phyloP scores from a whole-genome alignment of 2,888 invertebrate species.

The Aphidius colemani region DNA sequence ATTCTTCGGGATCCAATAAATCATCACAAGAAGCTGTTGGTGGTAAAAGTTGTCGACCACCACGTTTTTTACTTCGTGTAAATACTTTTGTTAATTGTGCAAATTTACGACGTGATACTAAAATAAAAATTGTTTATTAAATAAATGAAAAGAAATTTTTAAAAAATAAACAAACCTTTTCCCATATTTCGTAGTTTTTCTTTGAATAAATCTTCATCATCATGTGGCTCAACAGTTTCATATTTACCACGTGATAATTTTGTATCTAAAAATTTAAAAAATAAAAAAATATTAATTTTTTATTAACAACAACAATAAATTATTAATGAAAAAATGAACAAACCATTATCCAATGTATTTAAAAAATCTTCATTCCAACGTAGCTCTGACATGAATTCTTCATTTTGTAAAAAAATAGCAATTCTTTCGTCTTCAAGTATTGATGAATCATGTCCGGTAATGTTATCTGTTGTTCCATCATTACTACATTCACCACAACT shows the following conservation, averaged over 20 bases:
- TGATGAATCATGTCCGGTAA: slow-evolving; percentile 19
- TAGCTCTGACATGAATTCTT: slow-evolving; percentile 86
- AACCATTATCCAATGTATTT: slow-evolving; percentile 79
- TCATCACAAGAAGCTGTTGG: slow-evolving; percentile 58
- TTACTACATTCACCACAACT: slow-evolving; percentile 44
- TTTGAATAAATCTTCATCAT: slow-evolving; percentile 73
- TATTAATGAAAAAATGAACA: slow-evolving; percentile 2
- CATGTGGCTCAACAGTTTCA: slow-evolving; percentile 34
- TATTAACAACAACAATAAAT: neutral
- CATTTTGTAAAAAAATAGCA: slow-evolving; percentile 85
- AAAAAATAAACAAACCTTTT: slow-evolving; percentile 64
- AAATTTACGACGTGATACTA: slow-evolving; percentile 80
- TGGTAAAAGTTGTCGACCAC: slow-evolving; percentile 54
- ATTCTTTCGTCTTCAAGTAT: slow-evolving; percentile 86
- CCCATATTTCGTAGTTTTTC: slow-evolving; percentile 83
- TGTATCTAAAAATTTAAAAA: slow-evolving; percentile 42
- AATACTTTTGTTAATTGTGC: slow-evolving; percentile 79
- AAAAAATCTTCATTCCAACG: slow-evolving; percentile 87
- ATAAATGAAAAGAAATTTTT: slow-evolving; percentile 20
- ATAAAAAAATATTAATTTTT: slow-evolving; percentile 3
- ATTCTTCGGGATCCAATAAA: slow-evolving; percentile 56
- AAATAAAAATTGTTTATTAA: slow-evolving; percentile 38
- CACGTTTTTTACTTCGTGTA: slow-evolving; percentile 63
- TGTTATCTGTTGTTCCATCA: slow-evolving; percentile 44
- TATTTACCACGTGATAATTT: slow-evolving; percentile 38